Evolutionary conservation across 2,888 invertebrate species (phyloP), one percentile per base, ranked within the genome.

Genomic region (Napeogenes inachia): DNA sequence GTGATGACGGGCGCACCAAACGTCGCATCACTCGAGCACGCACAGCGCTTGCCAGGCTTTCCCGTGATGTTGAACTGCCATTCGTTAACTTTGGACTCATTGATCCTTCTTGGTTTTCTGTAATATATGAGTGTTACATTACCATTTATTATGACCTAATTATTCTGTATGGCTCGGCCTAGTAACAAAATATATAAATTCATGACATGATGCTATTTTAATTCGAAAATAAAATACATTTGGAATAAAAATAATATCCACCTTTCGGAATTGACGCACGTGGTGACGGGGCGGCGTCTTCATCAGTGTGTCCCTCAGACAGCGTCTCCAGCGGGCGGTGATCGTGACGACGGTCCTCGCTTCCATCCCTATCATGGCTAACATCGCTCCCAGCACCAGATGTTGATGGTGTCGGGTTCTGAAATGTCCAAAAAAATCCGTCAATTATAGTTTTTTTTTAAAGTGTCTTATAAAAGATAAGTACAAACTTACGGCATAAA

Each of bases 381-480:
- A 64, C 65, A 8, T 70, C 65, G 13, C 58, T 59, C 32, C 66
- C 63, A 0, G 64, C 45, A 6, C 67, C 66, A 0, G 89, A 89
- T 0, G 89, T 87, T 4, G 88, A 88, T 0, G 89, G 88, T 13
- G 79, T 80, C 1, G 89, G 88, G 64, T 89, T 79, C 89, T 89
- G 68, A 0, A 74, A 66, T 13, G 30, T 12, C 3, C 6, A 21
- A 50, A 12, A 30, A 50, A 50, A 30, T 30, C 12, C 30, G 8
- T 30, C 21, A 12, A 30, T 50, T 30, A 10, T n/a, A 8, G 3
- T 10, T 30, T 30, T 30, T 8, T n/a, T 6, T 13, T 47, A 6
- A 13, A n/a, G 13, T 5, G 30, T 30, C 10, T 50, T 33, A 62
- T 32, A 32, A 32, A 13, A 45, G 33, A 38, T 5, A 42, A 58